Percentiles rank a stretch among this genome's conserved stretches.
Conservation (phyloP, 1,140 invertebrate genomes). For the Drosophila santomea region DNA sequence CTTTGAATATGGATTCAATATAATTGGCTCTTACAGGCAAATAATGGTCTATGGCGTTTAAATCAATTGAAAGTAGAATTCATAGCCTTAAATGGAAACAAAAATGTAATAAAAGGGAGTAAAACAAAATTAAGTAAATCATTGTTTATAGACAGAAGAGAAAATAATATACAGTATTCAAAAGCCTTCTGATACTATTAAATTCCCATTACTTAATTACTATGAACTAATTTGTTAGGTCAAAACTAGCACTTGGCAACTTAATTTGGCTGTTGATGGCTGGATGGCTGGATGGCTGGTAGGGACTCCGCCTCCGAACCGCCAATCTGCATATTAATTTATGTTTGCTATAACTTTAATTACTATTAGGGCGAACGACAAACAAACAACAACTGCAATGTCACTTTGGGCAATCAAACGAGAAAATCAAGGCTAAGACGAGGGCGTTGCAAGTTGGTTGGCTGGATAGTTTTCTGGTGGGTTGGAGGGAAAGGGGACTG, state of each 20-base stretch:
- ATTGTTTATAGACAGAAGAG: no score
- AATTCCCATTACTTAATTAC: neutral
- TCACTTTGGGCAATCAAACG: conserved; percentile 77
- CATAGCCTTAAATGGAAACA: neutral
- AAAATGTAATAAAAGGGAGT: neutral
- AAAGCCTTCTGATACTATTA: neutral
- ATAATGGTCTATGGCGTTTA: conserved; percentile 3
- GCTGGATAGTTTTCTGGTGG: neutral
- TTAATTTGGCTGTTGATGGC: conserved; percentile 50
- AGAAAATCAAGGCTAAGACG: conserved; percentile 49
- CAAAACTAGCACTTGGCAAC: conserved; percentile 4
- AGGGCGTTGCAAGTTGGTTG: conserved; percentile 18
- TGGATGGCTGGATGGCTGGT: conserved; percentile 40
- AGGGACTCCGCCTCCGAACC: conserved; percentile 4
- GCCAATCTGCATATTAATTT: conserved; percentile 62
- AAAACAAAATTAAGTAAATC: neutral
- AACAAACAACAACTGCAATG: conserved; percentile 50
- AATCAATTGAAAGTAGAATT: neutral
- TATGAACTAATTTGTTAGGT: conserved; percentile 17
- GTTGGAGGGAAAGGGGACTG: neutral
- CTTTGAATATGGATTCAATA: neutral
- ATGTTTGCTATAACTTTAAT: conserved; percentile 75
- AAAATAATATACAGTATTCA: neutral
- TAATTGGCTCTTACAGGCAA: conserved; percentile 25
- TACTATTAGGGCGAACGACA: conserved; percentile 57